phyloP scores from a whole-genome alignment of 2,888 invertebrate species.

The Sinotaia quadrata region DNA sequence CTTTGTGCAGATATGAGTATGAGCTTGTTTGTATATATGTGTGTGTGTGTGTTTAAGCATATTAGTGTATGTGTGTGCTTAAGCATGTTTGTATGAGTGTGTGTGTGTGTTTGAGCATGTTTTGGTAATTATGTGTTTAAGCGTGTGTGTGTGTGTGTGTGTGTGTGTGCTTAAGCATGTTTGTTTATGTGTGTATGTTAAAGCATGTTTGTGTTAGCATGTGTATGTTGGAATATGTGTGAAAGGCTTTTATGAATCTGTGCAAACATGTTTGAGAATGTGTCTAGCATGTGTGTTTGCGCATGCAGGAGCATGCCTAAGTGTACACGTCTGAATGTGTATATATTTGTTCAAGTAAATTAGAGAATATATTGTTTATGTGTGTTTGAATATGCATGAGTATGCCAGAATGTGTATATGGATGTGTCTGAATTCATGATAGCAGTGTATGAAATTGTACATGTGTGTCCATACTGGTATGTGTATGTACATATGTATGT shows the following conservation, averaged over 20 bases:
- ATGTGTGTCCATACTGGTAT: background rate
- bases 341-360: background rate
- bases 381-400: too few species aligned
- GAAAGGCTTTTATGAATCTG: too few species aligned
- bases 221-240: background rate
- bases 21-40: background rate
- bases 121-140: conserved; percentile 1
- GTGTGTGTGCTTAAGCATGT: too few species aligned
- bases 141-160: conserved; percentile 8
- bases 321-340: background rate
- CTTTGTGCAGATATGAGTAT: background rate
- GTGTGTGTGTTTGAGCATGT: background rate
- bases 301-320: background rate
- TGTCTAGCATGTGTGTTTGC: background rate
- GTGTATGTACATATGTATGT: conserved; percentile 1
- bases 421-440: too few species aligned
- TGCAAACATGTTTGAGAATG: too few species aligned
- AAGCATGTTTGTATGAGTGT: background rate
- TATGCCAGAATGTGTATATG: too few species aligned
- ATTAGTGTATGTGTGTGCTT: background rate
- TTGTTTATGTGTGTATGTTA: background rate
- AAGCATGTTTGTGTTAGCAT: background rate
- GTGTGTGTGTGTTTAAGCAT: background rate
- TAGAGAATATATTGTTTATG: too few species aligned
- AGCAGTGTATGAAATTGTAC: background rate